These are phyloP conservation scores for Micropterix aruncella DNA, from an alignment of 2,888 invertebrate species.

Conservation along the genomic window DNA sequence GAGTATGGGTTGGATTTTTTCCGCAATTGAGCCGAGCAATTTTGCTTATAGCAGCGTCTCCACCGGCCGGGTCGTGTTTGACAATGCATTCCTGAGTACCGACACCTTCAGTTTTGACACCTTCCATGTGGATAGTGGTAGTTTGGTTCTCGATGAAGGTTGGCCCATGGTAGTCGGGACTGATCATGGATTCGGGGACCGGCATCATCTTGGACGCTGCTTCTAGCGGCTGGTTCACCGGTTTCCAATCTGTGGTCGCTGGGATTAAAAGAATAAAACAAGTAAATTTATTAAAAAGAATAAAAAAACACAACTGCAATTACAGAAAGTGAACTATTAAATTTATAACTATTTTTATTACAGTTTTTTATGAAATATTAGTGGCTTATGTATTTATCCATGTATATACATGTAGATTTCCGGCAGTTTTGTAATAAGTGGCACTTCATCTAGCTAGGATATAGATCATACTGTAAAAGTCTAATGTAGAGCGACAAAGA, in stretches of 20 bases:
- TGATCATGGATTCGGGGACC: constrained; percentile 77
- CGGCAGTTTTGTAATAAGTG: not conserved
- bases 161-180: constrained; percentile 57
- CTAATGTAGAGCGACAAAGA: no score
- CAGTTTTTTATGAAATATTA: no score
- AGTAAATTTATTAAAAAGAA: no score
- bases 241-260: not conserved
- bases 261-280: no score
- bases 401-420: no score
- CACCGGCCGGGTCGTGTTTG: not conserved
- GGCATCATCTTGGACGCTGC: constrained; percentile 79
- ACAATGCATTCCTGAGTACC: not conserved
- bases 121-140: not conserved
- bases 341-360: no score
- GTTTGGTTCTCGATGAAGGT: constrained; percentile 22
- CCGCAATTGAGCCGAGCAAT: not conserved
- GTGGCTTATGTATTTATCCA: no score
- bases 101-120: no score
- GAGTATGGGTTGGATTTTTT: not conserved
- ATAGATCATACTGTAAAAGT: no score
- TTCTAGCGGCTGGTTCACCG: constrained; percentile 46
- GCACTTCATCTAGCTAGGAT: not conserved
- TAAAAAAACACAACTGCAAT: no score
- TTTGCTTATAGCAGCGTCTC: not conserved
- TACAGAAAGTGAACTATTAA: no score